These are phyloP conservation scores for Asteroscopus sphinx DNA, from an alignment of 2,888 invertebrate genomes.

Conservation along the genomic window DNA sequence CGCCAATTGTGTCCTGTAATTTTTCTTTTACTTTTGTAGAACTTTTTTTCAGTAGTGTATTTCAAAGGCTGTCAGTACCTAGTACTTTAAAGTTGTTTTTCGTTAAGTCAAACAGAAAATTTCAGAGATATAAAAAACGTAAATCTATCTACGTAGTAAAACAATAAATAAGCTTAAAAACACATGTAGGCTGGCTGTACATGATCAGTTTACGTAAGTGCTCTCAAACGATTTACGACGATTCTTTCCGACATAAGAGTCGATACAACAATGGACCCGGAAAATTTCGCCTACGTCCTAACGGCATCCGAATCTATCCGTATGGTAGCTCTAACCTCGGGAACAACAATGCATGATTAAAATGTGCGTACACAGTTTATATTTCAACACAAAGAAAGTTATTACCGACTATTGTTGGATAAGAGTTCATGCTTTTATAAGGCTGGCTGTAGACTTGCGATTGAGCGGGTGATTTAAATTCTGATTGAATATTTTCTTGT, in stretches of 20 bases:
- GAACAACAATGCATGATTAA: constrained; percentile 81
- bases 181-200: constrained; percentile 9
- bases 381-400: constrained; percentile 82
- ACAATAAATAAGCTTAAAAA: neutral
- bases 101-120: no score
- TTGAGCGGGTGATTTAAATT: neutral
- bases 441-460: constrained; percentile 48
- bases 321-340: constrained; percentile 57
- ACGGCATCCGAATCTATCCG: constrained; percentile 54
- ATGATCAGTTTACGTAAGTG: constrained; percentile 40
- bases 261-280: constrained; percentile 59
- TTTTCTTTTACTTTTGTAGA: no score
- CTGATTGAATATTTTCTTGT: neutral
- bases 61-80: no score
- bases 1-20: no score
- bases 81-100: no score
- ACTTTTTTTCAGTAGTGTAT: no score
- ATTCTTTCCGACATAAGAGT: constrained; percentile 46
- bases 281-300: constrained; percentile 66
- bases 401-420: constrained; percentile 80
- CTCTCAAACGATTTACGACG: constrained; percentile 50
- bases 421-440: constrained; percentile 58
- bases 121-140: no score
- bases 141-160: no score
- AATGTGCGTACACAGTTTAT: constrained; percentile 75